Base-by-base conservation (phyloP, 2,888 invertebrate genomes). In the Actias luna region DNA sequence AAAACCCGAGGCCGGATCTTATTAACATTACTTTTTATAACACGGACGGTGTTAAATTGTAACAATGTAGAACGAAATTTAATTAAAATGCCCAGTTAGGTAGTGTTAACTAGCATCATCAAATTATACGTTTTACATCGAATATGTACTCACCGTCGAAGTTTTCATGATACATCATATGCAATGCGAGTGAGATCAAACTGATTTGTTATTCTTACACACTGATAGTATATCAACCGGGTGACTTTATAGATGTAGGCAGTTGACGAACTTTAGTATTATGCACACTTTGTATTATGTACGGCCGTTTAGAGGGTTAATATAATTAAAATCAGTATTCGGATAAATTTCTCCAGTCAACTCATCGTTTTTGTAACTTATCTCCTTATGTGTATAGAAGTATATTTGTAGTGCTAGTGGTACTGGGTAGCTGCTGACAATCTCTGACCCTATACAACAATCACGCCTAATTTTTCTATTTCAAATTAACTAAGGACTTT, bases 11-110 rank as follows among this genome's bases (percentile, higher is more conserved):
- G 79, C 79, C 72, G 83, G 85, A 82, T 88, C 89, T 91, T 92
- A 90, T 90, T 89, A 91, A 88, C 89, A 89, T 91, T 87, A 89
- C 90, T 89, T 91, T 91, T 92, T 89, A 91, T 89, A 90, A 86
- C 87, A 85, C 77, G 76, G 78, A 77, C 76, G 81, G 83, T 79
- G 84, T 83, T 90, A 88, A 90, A 88, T 88, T 88, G 91, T 85
- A 83, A 87, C 87, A 90, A 81, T 86, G 89, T 85, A 81, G 84
- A 85, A 78, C 81, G 83, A 87, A 89, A 87, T 90, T 91, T 90
- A 90, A 91, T 90, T 91, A 89, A 91, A 91, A 83, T 79, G 80
- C 83, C 87, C 84, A 82, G 83, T 82, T 82, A 80, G 82, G 71
- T 83, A 80, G 85, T 87, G 87, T 83, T 91, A 87, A 88, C 87